A percentile compares a stretch with the other conserved stretches of the same genome.
These are phyloP conservation scores for Marasmarcha lunaedactyla DNA, from an alignment of 2,888 invertebrate genomes.

Conservation along the genomic window DNA sequence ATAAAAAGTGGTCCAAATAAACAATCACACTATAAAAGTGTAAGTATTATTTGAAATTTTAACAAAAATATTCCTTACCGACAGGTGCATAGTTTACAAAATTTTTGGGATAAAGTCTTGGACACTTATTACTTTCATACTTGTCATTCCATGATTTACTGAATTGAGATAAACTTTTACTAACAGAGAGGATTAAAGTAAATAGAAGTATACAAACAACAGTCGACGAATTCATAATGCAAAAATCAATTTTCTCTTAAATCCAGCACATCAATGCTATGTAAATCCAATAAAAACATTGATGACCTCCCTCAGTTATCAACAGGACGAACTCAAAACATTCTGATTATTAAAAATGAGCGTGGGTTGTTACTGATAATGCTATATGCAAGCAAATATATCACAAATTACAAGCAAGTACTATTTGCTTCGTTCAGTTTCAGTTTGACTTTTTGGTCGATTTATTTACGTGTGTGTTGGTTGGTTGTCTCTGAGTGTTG, in stretches of 20 bases:
- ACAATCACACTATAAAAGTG: constrained; percentile 3
- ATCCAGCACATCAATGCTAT: constrained; percentile 9
- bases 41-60: constrained; percentile 2
- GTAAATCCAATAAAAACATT: constrained; percentile 2
- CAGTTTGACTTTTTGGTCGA: no score
- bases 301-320: constrained; percentile 10
- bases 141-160: constrained; percentile 59
- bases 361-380: constrained; percentile 35
- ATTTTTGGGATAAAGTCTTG: constrained; percentile 65
- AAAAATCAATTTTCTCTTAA: no score
- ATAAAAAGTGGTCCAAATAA: neutral
- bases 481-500: no score
- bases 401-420: no score
- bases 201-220: constrained; percentile 15
- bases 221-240: no score
- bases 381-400: no score
- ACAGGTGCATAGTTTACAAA: constrained; percentile 68
- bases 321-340: constrained; percentile 13
- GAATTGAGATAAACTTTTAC: constrained; percentile 30
- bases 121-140: constrained; percentile 63
- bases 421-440: no score
- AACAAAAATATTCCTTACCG: constrained; percentile 40
- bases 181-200: constrained; percentile 27
- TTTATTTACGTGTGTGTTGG: no score
- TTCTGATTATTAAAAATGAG: constrained; percentile 25